Conservation (phyloP, 2,797 vertebrate genomes). For the Bryconaethiops microstoma region DNA sequence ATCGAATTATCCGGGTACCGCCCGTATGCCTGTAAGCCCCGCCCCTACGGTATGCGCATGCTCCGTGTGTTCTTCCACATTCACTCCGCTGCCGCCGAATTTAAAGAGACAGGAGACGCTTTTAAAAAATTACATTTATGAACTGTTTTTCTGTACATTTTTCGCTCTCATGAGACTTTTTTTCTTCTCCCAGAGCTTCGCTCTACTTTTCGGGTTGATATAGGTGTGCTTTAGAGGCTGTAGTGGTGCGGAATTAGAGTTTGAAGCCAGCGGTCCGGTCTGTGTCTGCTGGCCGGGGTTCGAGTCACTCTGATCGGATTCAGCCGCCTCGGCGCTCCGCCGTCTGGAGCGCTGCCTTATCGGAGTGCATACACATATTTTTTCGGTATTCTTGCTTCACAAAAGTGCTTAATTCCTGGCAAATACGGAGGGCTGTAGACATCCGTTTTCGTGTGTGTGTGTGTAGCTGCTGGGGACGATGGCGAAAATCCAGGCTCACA, state of each 20-base stretch:
- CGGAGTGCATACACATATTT: slow-evolving; percentile 57
- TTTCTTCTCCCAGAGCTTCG: not conserved
- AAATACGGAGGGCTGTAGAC: slow-evolving; percentile 52
- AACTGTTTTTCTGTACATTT: slow-evolving; percentile 72
- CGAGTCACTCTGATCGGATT: not conserved
- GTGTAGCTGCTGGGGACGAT: slow-evolving; percentile 77
- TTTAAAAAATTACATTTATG: slow-evolving; percentile 76
- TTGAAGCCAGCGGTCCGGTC: not conserved
- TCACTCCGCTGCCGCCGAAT: slow-evolving; percentile 82
- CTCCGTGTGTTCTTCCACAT: slow-evolving; percentile 71
- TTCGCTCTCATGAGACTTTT: slow-evolving; percentile 12
- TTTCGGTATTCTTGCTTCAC: not conserved
- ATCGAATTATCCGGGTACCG: slow-evolving; percentile 34
- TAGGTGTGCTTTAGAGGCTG: not conserved
- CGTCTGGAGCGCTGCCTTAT: not conserved
- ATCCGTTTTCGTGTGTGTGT: slow-evolving; percentile 71
- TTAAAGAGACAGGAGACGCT: slow-evolving; percentile 85
- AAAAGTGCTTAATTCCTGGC: slow-evolving; percentile 37
- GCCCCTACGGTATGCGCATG: slow-evolving; percentile 71
- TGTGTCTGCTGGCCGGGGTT: slow-evolving; percentile 11
- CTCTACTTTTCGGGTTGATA: slow-evolving; percentile 4
- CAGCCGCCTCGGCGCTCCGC: not conserved
- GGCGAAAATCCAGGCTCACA: slow-evolving; percentile 86
- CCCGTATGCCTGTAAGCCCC: slow-evolving; percentile 57
- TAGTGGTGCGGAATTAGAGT: not conserved